These are phyloP conservation scores for Drosophila limbata DNA, from an alignment of 2,888 invertebrate species.

Conservation along the genomic window DNA sequence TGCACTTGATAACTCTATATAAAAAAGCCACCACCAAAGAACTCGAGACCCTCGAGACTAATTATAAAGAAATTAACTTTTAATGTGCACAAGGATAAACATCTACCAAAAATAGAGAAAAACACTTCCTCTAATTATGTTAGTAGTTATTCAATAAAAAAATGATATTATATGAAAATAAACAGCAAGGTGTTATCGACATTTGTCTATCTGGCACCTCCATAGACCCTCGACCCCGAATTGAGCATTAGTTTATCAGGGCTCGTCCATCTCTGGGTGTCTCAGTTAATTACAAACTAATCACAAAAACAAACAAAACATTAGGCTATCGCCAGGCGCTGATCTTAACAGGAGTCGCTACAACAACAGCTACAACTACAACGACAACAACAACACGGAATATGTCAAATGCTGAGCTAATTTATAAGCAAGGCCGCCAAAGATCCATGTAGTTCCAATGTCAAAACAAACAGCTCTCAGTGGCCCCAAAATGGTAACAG, in stretches of 20 bases:
- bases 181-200: slow-evolving; percentile 62
- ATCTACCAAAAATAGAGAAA: slow-evolving; percentile 45
- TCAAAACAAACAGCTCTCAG: slow-evolving; percentile 69
- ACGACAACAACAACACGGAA: slow-evolving; percentile 38
- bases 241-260: slow-evolving; percentile 46
- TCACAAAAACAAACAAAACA: slow-evolving; percentile 69
- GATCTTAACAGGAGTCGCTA: slow-evolving; percentile 63
- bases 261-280: slow-evolving; percentile 47
- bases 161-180: slow-evolving; percentile 5
- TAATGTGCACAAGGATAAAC: slow-evolving; percentile 71
- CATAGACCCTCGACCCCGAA: slow-evolving; percentile 8
- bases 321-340: slow-evolving; percentile 65
- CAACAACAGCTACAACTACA: slow-evolving; percentile 10
- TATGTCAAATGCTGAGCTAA: slow-evolving; percentile 73
- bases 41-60: slow-evolving; percentile 34
- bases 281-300: slow-evolving; percentile 74
- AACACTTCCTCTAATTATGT: slow-evolving; percentile 64
- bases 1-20: slow-evolving; percentile 57
- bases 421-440: slow-evolving; percentile 70
- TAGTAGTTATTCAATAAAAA: slow-evolving; percentile 56
- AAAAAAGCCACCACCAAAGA: slow-evolving; percentile 14
- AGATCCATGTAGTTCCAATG: slow-evolving; percentile 71
- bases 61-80: slow-evolving; percentile 82
- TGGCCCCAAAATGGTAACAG: slow-evolving; percentile 54
- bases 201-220: slow-evolving; percentile 77